A percentile compares a stretch with the other conserved stretches of the same genome.
Evolutionary conservation across 1,140 invertebrate species (phyloP).

Genomic region (Ptiloglossa arizonensis): DNA sequence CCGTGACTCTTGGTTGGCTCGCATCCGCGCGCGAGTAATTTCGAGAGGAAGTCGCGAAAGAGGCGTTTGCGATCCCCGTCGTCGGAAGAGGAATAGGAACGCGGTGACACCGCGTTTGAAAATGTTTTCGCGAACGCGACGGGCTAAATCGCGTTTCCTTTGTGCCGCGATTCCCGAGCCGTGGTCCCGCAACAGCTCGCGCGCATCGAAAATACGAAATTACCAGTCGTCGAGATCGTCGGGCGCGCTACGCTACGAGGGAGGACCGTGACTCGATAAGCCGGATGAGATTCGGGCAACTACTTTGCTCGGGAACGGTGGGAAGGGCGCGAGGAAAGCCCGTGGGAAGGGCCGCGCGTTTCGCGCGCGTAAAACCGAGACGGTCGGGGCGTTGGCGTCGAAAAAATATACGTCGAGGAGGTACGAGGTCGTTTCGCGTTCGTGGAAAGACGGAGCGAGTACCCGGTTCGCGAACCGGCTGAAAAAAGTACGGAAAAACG

Average conservation of each 20-base stretch:
- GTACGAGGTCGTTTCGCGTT: no score
- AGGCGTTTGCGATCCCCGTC: no score
- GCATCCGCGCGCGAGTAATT: no score
- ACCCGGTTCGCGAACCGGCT: no score
- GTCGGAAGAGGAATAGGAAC: no score
- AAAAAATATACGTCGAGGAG: no score
- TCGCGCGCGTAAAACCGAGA: not conserved
- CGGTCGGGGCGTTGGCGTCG: no score
- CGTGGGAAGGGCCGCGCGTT: not conserved
- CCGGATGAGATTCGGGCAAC: slow-evolving; percentile 65
- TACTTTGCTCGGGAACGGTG: slow-evolving; percentile 33
- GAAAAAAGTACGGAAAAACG: not conserved
- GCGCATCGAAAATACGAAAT: not conserved
- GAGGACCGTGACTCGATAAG: slow-evolving; percentile 64
- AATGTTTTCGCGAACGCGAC: not conserved
- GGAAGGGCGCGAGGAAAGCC: no score
- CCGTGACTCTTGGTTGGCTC: slow-evolving; percentile 39
- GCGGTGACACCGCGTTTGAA: not conserved
- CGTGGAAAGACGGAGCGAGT: no score
- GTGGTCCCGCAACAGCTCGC: no score
- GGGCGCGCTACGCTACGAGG: slow-evolving; percentile 20
- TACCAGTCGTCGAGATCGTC: slow-evolving; percentile 17
- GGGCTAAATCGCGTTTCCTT: not conserved
- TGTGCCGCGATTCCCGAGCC: not conserved
- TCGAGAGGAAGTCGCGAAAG: no score